Base-by-base conservation (phyloP, 2,888 invertebrate genomes). In the Brenthis ino region DNA sequence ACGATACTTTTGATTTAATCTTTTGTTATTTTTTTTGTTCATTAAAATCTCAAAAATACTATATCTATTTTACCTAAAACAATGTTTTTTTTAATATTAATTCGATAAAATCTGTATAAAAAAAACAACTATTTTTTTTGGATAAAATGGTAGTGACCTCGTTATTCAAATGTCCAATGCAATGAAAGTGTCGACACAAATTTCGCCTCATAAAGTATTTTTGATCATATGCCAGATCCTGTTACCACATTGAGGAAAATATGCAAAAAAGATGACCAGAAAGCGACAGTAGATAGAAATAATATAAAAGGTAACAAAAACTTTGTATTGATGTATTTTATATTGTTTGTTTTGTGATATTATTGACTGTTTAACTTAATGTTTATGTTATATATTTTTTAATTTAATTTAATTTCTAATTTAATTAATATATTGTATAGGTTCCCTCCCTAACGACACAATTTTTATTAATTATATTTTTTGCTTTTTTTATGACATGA, bases 221-320 rank as follows among this genome's bases (percentile, higher is more conserved):
- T 85, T 88, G 88, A 81, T 80, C 77, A 47, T 68, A 65, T 78
- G 88, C 88, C 88, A 88, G 85, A 70, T 60, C 54, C 67, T 71
- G 74, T 70, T 72, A 72, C 67, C 64, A 64, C 68, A 69, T 72
- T 72, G 76, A 74, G 69, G 82, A 82, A 81, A 82, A 79, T 77
- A 50, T 50, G 65, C 58, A 56, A 64, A 68, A 70, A 64, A 65
- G 75, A 74, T 82, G 82, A 82, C 82, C 82, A 81, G 74, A 76
- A 55, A 53, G 33, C 65, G 56, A 54, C 56, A 54, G 8, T 28
- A 50, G 48, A 11, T 43, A 1, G 0, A 12, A 48, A 11, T 58
- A n/a, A 3, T 58, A n/a, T 28, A 14, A n/a, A 58, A 58, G 24
- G 57, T 58, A 24, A 24, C 48, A 48, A n/a, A 48, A 20, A 47